These are phyloP conservation scores for Conus betulinus DNA, from an alignment of 1,140 invertebrate genomes.

Conservation along the genomic window DNA sequence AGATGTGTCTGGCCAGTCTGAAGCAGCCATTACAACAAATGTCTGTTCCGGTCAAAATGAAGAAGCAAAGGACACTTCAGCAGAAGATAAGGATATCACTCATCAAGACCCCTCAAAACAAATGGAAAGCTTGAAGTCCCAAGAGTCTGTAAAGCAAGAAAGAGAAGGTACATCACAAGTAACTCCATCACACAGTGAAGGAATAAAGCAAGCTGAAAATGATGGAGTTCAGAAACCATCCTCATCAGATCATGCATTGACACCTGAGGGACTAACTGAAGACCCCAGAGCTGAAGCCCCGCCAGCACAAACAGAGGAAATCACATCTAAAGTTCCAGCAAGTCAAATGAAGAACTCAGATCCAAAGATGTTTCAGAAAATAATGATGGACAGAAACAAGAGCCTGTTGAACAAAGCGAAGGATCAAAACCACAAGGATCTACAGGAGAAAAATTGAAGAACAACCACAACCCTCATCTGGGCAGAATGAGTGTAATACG, in stretches of 20 bases:
- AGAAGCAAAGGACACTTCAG: background rate
- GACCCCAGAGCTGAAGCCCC: background rate
- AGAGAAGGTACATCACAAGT: constrained; percentile 26
- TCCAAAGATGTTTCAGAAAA: background rate
- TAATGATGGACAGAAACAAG: background rate
- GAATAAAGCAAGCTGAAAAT: background rate
- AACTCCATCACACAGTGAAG: background rate
- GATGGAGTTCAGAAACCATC: background rate
- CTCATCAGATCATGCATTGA: background rate
- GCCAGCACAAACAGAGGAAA: background rate
- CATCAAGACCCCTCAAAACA: background rate
- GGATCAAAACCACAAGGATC: background rate
- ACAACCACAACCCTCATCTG: background rate
- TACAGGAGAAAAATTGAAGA: background rate
- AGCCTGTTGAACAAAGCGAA: background rate
- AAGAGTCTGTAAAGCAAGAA: constrained; percentile 24
- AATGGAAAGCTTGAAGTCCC: background rate
- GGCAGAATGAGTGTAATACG: background rate
- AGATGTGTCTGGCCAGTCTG: background rate
- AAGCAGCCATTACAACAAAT: background rate
- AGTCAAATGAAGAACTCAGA: background rate
- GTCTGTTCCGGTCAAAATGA: background rate
- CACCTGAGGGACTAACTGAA: background rate
- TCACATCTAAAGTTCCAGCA: background rate
- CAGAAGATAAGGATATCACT: background rate